A percentile compares a stretch with the other conserved stretches of the same genome.
phyloP scores from a whole-genome alignment of 2,888 invertebrate genomes.

The Campaea margaritaria region DNA sequence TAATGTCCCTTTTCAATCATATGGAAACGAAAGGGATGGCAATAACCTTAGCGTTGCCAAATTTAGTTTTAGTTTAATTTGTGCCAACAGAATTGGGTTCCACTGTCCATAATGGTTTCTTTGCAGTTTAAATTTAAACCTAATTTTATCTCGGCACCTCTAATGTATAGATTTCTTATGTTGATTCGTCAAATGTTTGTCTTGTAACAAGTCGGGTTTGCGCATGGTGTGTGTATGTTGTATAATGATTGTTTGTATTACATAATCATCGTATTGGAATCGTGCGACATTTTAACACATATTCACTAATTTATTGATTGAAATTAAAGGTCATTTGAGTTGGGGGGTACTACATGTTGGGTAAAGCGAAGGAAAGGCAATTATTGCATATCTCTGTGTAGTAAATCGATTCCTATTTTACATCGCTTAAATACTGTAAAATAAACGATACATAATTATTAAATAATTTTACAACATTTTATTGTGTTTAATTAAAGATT shows the following conservation, averaged over 20 bases:
- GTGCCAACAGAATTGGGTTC: no score
- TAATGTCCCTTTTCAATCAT: no score
- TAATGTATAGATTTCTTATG: constrained; percentile 41
- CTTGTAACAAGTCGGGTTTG: background rate
- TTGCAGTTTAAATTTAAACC: constrained; percentile 68
- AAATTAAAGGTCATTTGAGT: background rate
- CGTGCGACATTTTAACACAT: constrained; percentile 12
- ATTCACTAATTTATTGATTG: constrained; percentile 13
- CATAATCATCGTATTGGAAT: constrained; percentile 12
- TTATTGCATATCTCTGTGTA: no score
- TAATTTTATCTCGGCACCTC: constrained; percentile 70
- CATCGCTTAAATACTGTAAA: no score
- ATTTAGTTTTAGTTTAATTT: no score
- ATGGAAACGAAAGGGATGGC: no score
- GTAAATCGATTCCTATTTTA: no score
- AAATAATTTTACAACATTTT: no score
- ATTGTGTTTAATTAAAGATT: no score
- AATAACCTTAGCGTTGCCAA: no score
- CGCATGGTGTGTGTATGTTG: constrained; percentile 1
- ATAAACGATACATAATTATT: no score
- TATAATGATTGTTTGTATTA: constrained; percentile 39
- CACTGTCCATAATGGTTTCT: constrained; percentile 35
- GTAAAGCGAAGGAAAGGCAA: no score
- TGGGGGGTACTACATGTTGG: background rate
- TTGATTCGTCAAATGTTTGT: constrained; percentile 33